phyloP scores from a whole-genome alignment of 2,888 invertebrate genomes.

The Trissoscelio sp. region DNA sequence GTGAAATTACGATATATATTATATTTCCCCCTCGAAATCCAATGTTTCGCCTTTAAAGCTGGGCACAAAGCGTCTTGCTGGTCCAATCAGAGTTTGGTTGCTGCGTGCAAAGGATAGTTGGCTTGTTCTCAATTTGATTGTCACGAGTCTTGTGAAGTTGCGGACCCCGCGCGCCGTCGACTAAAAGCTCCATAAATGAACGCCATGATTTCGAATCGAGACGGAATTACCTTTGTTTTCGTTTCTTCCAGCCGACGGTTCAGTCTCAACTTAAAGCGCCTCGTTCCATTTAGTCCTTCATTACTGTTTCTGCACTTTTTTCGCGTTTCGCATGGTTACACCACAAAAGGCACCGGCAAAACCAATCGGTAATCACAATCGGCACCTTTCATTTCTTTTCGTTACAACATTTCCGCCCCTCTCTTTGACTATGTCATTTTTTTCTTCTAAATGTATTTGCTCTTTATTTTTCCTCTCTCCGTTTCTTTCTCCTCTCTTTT shows the following conservation, averaged over 20 bases:
- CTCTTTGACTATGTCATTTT: not conserved
- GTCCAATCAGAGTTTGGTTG: constrained; percentile 1
- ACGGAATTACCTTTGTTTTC: constrained; percentile 48
- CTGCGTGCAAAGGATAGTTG: constrained; percentile 22
- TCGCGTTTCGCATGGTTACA: constrained; percentile 18
- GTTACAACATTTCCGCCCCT: constrained; percentile 5
- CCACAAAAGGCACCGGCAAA: constrained; percentile 27
- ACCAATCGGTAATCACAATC: constrained; percentile 38
- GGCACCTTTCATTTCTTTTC: constrained; percentile 42
- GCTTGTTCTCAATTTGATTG: constrained; percentile 39
- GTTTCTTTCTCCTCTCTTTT: not conserved
- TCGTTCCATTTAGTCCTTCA: constrained; percentile 40
- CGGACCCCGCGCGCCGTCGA: constrained; percentile 10
- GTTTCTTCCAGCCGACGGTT: constrained; percentile 27
- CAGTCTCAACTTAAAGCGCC: constrained; percentile 15
- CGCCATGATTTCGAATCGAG: constrained; percentile 32
- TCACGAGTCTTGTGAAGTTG: constrained; percentile 24
- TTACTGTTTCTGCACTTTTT: constrained; percentile 30
- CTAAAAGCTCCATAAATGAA: constrained; percentile 18
- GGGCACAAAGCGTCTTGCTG: not conserved
- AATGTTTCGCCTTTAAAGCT: constrained; percentile 15
- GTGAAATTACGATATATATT: constrained; percentile 22
- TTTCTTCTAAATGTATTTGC: not conserved
- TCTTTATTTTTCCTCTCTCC: not conserved
- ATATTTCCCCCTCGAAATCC: constrained; percentile 18